Conservation (phyloP, 2,113 vertebrate species). For the Scortum barcoo region DNA sequence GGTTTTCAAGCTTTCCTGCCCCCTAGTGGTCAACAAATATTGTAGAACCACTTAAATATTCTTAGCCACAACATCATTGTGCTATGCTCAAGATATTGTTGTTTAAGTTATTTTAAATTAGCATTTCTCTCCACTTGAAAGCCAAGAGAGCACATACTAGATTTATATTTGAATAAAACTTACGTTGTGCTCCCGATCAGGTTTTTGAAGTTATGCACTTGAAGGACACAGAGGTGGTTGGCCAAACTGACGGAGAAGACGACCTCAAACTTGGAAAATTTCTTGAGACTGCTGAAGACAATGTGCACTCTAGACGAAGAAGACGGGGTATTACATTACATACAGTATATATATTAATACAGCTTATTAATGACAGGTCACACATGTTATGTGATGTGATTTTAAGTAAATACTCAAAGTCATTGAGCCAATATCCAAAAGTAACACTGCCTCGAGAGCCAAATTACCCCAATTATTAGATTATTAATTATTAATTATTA, state of each 20-base stretch:
- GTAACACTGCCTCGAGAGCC: too few relatives aligned
- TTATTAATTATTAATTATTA: too few relatives aligned
- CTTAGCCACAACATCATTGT: neutral
- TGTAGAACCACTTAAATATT: neutral
- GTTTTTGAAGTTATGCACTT: constrained; percentile 76
- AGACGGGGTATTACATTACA: neutral
- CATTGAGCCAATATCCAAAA: too few relatives aligned
- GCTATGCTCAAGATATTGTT: too few relatives aligned
- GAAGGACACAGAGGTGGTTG: constrained; percentile 56
- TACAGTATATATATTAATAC: too few relatives aligned
- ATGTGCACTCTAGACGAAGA: constrained; percentile 71
- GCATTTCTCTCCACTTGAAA: neutral
- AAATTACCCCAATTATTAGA: too few relatives aligned
- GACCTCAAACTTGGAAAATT: constrained; percentile 79
- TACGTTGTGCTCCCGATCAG: constrained; percentile 76
- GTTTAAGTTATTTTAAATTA: neutral
- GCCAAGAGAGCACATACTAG: neutral
- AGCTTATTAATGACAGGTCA: too few relatives aligned
- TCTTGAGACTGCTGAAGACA: constrained; percentile 80
- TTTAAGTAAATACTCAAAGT: neutral
- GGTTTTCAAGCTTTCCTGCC: neutral
- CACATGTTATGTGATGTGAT: neutral
- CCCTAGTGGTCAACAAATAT: neutral
- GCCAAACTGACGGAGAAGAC: constrained; percentile 64
- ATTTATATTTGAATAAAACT: constrained; percentile 43